phyloP scores from a whole-genome alignment of 2,797 vertebrate species.

The Hydrocynus forskahlii region DNA sequence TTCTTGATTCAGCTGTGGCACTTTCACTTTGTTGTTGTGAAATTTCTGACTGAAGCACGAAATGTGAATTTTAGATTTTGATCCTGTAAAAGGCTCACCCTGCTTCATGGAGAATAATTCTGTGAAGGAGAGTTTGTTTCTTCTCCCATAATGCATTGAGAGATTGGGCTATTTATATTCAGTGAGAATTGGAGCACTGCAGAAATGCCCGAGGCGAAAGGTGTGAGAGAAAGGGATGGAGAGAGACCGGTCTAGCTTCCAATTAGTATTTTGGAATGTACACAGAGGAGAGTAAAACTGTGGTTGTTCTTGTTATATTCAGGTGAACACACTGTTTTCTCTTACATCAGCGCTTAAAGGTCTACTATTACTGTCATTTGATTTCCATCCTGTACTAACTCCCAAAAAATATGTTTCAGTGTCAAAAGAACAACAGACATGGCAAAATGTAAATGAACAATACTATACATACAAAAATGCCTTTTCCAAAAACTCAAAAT shows the following conservation, averaged over 20 bases:
- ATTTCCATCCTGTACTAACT: too few relatives aligned
- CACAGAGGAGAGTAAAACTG: neutral
- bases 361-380: neutral
- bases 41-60: slow-evolving; percentile 1
- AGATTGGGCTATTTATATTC: slow-evolving; percentile 55
- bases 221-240: neutral
- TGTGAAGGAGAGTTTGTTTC: slow-evolving; percentile 32
- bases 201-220: slow-evolving; percentile 37
- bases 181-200: slow-evolving; percentile 55
- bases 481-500: too few relatives aligned
- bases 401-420: too few relatives aligned
- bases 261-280: neutral
- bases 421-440: too few relatives aligned
- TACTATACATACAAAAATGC: too few relatives aligned
- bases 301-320: neutral
- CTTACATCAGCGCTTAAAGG: neutral
- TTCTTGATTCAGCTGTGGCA: neutral
- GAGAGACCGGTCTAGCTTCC: neutral
- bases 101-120: neutral
- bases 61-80: slow-evolving; percentile 12
- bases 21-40: neutral
- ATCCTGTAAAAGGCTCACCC: neutral
- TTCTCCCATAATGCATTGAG: slow-evolving; percentile 50
- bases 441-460: too few relatives aligned
- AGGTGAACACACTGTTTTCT: neutral